These are phyloP conservation scores for Ditylenchus dipsaci DNA, from an alignment of 1,140 invertebrate species.

Conservation along the genomic window DNA sequence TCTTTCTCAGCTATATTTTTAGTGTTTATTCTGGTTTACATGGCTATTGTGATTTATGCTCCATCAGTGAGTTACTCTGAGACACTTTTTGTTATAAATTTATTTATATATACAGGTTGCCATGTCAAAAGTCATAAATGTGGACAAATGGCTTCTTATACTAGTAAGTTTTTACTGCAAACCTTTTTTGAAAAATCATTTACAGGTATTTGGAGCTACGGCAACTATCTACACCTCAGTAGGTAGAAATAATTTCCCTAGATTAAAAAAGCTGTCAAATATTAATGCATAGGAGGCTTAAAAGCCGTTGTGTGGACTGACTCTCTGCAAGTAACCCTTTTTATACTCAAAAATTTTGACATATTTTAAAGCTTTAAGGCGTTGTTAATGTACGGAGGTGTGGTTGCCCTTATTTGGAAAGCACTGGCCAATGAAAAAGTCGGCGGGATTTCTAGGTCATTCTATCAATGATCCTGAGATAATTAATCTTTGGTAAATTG, in stretches of 20 bases:
- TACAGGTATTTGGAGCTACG: constrained; percentile 19
- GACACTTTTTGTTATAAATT: not conserved
- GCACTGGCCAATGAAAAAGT: constrained; percentile 12
- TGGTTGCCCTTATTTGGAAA: constrained; percentile 23
- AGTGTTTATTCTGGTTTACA: constrained; percentile 40
- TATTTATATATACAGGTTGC: constrained; percentile 11
- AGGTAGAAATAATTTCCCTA: too few relatives aligned
- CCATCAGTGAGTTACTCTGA: not conserved
- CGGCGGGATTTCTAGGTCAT: constrained; percentile 7
- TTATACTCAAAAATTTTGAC: not conserved
- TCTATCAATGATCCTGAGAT: too few relatives aligned
- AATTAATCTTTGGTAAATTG: too few relatives aligned
- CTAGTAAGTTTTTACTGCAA: constrained; percentile 9
- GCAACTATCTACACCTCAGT: constrained; percentile 27
- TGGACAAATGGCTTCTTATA: constrained; percentile 20
- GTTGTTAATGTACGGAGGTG: constrained; percentile 22
- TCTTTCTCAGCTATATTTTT: constrained; percentile 41
- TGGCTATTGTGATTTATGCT: constrained; percentile 43
- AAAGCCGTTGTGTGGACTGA: constrained; percentile 37
- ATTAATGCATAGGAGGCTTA: too few relatives aligned
- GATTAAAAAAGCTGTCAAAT: too few relatives aligned
- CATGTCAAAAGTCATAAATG: constrained; percentile 12
- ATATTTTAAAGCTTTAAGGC: constrained; percentile 7
- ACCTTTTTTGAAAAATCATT: not conserved
- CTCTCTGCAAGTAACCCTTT: constrained; percentile 9